Conservation (phyloP, 2,888 invertebrate species). For the Vesta saturnalis region DNA sequence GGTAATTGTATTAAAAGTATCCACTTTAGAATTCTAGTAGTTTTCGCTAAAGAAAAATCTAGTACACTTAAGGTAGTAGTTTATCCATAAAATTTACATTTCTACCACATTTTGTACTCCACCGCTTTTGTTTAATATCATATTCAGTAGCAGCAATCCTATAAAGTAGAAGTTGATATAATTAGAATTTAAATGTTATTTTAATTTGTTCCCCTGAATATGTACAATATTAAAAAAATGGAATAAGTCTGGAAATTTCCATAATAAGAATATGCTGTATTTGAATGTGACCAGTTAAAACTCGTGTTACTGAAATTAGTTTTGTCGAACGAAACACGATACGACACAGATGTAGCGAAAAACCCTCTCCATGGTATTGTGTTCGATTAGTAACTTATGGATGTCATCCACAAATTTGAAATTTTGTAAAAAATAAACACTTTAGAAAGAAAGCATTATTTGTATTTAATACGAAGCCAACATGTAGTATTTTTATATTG, state of each 20-base stretch:
- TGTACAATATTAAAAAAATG: neutral
- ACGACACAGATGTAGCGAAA: conserved; percentile 24
- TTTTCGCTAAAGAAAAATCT: conserved; percentile 4
- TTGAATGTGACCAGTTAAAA: neutral
- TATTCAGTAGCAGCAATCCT: neutral
- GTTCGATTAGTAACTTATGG: conserved; percentile 24
- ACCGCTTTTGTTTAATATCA: neutral
- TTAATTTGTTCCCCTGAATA: neutral
- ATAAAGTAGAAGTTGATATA: neutral
- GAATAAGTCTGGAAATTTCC: neutral
- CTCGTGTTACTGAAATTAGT: conserved; percentile 25
- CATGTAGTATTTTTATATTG: too few species aligned
- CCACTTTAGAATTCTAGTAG: conserved; percentile 8
- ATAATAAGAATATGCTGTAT: neutral
- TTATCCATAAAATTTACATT: conserved; percentile 1
- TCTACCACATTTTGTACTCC: neutral
- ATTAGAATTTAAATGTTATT: neutral
- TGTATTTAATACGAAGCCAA: too few species aligned
- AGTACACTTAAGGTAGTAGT: neutral
- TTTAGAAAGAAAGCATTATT: neutral
- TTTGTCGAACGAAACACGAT: conserved; percentile 15
- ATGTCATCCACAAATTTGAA: neutral
- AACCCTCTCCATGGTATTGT: conserved; percentile 22
- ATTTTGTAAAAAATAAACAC: neutral
- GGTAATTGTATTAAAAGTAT: conserved; percentile 8